These are phyloP conservation scores for Paracanthobrama guichenoti DNA, from an alignment of 2,113 vertebrate species.

Conservation along the genomic window DNA sequence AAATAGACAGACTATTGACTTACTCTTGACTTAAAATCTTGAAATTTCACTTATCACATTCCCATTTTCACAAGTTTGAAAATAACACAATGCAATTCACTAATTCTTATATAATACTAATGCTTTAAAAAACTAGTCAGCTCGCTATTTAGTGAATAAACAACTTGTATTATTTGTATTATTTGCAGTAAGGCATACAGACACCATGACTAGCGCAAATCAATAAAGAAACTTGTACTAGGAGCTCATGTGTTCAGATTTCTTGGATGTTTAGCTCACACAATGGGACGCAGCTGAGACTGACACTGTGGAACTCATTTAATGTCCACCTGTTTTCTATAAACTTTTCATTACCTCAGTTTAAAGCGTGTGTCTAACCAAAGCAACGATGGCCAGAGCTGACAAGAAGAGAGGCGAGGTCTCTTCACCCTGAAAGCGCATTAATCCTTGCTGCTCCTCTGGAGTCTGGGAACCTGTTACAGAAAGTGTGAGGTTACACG, in stretches of 20 bases:
- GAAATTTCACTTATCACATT: background rate
- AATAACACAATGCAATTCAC: background rate
- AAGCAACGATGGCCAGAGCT: constrained; percentile 29
- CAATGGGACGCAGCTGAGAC: constrained; percentile 14
- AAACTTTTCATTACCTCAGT: constrained; percentile 50
- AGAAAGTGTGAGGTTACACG: constrained; percentile 33
- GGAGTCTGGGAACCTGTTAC: constrained; percentile 17
- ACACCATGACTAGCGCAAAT: background rate
- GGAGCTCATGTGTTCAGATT: constrained; percentile 15
- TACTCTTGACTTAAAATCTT: background rate
- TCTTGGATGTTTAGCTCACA: constrained; percentile 18
- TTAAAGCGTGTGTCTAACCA: constrained; percentile 34
- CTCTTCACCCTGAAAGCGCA: background rate
- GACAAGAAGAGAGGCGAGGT: constrained; percentile 28
- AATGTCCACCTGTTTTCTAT: constrained; percentile 51
- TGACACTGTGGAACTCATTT: constrained; percentile 36
- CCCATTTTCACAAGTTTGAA: background rate
- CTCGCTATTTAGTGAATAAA: background rate
- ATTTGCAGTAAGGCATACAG: background rate
- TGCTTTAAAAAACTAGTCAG: background rate
- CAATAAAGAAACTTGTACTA: constrained; percentile 18
- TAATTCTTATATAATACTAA: background rate
- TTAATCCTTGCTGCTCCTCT: constrained; percentile 4
- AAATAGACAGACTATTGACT: too few relatives aligned
- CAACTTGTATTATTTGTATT: background rate